Base-by-base conservation (phyloP, 2,888 invertebrate species). In the Acholoe squamosa region DNA sequence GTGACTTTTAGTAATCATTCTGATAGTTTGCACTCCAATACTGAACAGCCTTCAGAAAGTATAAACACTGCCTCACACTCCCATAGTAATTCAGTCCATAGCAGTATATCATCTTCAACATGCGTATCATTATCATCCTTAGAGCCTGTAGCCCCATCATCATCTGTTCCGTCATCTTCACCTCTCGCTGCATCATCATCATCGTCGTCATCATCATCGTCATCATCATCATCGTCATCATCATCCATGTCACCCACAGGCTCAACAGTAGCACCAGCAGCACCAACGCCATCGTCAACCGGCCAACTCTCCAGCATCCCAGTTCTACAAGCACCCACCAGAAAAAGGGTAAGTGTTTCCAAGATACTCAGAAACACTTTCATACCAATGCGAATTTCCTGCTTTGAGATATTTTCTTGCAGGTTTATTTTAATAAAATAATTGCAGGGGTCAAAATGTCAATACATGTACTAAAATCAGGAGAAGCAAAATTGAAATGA, bases 41-140 rank as follows among this genome's bases (percentile, higher is more conserved):
- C 54, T 25, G 86, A 52, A 54, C 86, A 54, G 31, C 86, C 86
- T 19, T 86, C 54, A 31, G 56, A 56, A 86, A 33, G 56, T 54
- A 54, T 54, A 14, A 54, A 10, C 54, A 86, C 54, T 86, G 86
- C 56, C 52, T 86, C 56, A 12, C 28, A 54, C 52, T 86, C 52
- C 84, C 5, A 43, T 86, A 31, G 54, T 33, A 25, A 56, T n/a
- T 86, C 54, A 19, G 86, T 86, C 19, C 19, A 86, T 33, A 31
- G 86, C 54, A 86, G 86, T 86, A 86, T 86, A 52, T 86, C 86
- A 86, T 86, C 86, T 19, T 86, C 86, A 31, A 80, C 80, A 33
- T 80, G 34, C 34, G 80, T 80, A 22, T 80, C 80, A 33, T 80
- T 80, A 80, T 31, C 86, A 54, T 86, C 86, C 52, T 1, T 54